A percentile compares a stretch with the other conserved stretches of the same genome.
Evolutionary conservation across 2,888 invertebrate genomes (phyloP).

Genomic region (Diadegma fenestrale): DNA sequence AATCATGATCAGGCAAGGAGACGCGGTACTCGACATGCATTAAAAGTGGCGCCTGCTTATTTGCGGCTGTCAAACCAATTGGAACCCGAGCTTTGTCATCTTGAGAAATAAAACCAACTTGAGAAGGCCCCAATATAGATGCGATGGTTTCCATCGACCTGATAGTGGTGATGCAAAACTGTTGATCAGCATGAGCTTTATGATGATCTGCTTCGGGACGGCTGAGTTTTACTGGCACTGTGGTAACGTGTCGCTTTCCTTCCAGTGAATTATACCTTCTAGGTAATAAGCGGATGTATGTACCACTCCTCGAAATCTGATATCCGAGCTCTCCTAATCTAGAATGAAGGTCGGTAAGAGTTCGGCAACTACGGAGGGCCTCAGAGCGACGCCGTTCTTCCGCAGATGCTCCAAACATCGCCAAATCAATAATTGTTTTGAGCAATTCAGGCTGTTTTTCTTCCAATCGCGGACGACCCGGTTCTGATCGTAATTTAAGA

Average conservation of each 20-base stretch:
- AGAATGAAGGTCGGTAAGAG: not conserved
- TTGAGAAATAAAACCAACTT: slow-evolving; percentile 74
- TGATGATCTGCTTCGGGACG: slow-evolving; percentile 62
- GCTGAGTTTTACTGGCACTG: slow-evolving; percentile 76
- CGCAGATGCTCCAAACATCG: slow-evolving; percentile 75
- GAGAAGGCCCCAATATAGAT: slow-evolving; percentile 65
- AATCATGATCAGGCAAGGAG: slow-evolving; percentile 78
- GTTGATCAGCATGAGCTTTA: slow-evolving; percentile 72
- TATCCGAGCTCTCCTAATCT: not conserved
- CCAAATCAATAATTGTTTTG: slow-evolving; percentile 77
- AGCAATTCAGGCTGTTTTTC: slow-evolving; percentile 75
- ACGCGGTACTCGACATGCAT: slow-evolving; percentile 77
- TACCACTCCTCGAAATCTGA: slow-evolving; percentile 62
- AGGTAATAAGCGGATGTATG: slow-evolving; percentile 68
- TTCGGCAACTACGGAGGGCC: slow-evolving; percentile 67
- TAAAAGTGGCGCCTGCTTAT: slow-evolving; percentile 79
- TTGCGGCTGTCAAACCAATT: slow-evolving; percentile 82
- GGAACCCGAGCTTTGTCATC: slow-evolving; percentile 81
- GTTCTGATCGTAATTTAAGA: not conserved
- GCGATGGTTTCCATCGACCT: slow-evolving; percentile 70
- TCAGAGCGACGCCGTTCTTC: slow-evolving; percentile 75
- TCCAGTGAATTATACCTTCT: slow-evolving; percentile 70
- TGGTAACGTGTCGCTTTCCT: slow-evolving; percentile 76
- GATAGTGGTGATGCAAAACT: slow-evolving; percentile 74
- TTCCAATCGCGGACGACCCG: slow-evolving; percentile 75